Percentiles rank a stretch among this genome's conserved stretches.
phyloP scores from a whole-genome alignment of 2,113 vertebrate species.

The Coregonus clupeaformis region DNA sequence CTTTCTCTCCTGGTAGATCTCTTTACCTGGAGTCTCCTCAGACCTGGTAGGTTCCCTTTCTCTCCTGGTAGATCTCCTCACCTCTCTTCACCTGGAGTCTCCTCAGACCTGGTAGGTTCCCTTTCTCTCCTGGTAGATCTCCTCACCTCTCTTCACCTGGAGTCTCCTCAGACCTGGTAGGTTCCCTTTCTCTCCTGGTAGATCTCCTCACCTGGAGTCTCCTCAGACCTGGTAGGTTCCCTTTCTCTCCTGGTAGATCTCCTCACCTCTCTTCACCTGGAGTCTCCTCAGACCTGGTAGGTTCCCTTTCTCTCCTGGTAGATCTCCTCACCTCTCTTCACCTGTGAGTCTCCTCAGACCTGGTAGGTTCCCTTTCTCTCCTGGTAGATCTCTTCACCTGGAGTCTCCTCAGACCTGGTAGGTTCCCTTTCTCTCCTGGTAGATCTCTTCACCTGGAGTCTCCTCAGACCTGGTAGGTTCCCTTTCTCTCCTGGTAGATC shows the following conservation, averaged over 20 bases:
- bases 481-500: neutral
- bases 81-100: conserved; percentile 66
- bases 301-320: conserved; percentile 15
- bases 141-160: no score
- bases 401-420: conserved; percentile 62
- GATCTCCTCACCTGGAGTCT: conserved; percentile 62
- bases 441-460: conserved; percentile 60
- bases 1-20: neutral
- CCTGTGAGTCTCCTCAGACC: conserved; percentile 46
- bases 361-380: conserved; percentile 55
- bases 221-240: conserved; percentile 63
- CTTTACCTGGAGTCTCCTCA: conserved; percentile 63
- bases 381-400: conserved; percentile 56
- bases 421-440: conserved; percentile 14
- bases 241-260: neutral
- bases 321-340: no score
- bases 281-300: conserved; percentile 61
- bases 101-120: conserved; percentile 63
- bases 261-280: no score
- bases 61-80: neutral
- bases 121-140: neutral
- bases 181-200: conserved; percentile 15
- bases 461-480: conserved; percentile 64
- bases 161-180: conserved; percentile 61
- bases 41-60: conserved; percentile 57